Base-by-base conservation (phyloP, 2,113 vertebrate genomes). In the Microcebus lehilahytsara region DNA sequence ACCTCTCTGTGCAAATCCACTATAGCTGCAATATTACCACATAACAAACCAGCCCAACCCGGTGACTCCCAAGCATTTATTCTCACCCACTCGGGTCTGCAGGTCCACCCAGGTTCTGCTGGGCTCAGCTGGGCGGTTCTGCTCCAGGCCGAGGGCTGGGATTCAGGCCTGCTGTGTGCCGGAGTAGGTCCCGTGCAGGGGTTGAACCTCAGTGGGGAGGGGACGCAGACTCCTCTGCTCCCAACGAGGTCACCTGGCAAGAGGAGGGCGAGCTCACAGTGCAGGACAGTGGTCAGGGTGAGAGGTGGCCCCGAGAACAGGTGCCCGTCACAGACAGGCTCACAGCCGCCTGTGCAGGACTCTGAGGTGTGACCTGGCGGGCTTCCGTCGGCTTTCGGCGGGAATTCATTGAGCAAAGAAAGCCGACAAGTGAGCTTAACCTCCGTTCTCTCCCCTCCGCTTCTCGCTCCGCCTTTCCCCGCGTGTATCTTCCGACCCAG, bases 21-120 rank as follows among this genome's bases (percentile, higher is more conserved):
- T 42, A 8, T 23, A 23, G 53, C 27, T 3, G n/a, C 53, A n/a
- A 2, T 32, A 25, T 11, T 0, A 0, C 23, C 0, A 0, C 27
- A 1, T 17, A n/a, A 10, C 30, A 71, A 78, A 72, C 79, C 22
- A 71, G 71, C 64, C 60, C 85, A 17, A 27, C 32, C 25, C 49
- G 11, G 49, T 2, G 2, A 37, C n/a, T 78, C 30, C 42, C 83
- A 9, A 0, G 9, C 17, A 1, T 27, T 56, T 5, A 1, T 16
- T 22, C 20, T 16, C 16, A 40, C 3, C 11, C 25, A 60, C 25
- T 30, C 1, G 0, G 10, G 40, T 75, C 77, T 51, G 1, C 51
- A 14, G 85, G 14, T 30, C 0, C 6, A 27, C 58, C 1, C 9
- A 0, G 2, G 30, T 40, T 19, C 0, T 0, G 75, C 67, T 27